Evolutionary conservation across 2,113 vertebrate genomes (phyloP), one percentile per base, ranked within the genome.

Genomic region (Leptobrachium leishanense): DNA sequence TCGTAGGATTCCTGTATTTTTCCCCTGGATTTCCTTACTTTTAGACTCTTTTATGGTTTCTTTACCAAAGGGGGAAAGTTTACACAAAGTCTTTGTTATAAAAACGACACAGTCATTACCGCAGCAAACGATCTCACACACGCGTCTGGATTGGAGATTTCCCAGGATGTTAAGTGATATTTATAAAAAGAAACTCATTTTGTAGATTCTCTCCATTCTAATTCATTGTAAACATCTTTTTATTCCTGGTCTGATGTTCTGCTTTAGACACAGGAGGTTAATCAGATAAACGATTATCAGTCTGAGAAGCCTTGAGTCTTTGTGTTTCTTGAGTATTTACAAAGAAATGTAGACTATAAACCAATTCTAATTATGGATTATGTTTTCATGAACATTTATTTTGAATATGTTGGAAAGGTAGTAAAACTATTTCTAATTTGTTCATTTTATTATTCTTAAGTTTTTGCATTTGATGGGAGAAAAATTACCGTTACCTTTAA

Each of bases 171-270:
- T 50, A 55, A 62, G 76, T 63, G 67, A 63, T 77, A 71, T 71
- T 77, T 77, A 57, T 77, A 63, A 77, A 31, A 77, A 70, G 67
- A 77, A 70, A 77, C 76, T 57, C 40, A 77, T 59, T 70, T 69
- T 68, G 41, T 46, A 69, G 66, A 77, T 57, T 46, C 20, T 43
- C 69, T 77, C 50, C 66, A 6, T 67, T 67, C 41, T 69, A 68
- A 69, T 31, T 57, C 62, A 54, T 54, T 8, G 50, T 54, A 54
- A 54, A 11, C 39, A 20, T 20, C 20, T 31, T 31, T 31, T 31
- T 31, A 31, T 31, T 31, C 20, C 20, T 31, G 20, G 20, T 31
- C 20, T 31, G 20, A 31, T 31, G 20, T 31, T 31, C 20, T 67
- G 53, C 74, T 54, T 74, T 42, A 11, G 57, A 74, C 9, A 74